These are phyloP conservation scores for Propithecus coquereli DNA, from an alignment of 2,113 vertebrate genomes.

Conservation along the genomic window DNA sequence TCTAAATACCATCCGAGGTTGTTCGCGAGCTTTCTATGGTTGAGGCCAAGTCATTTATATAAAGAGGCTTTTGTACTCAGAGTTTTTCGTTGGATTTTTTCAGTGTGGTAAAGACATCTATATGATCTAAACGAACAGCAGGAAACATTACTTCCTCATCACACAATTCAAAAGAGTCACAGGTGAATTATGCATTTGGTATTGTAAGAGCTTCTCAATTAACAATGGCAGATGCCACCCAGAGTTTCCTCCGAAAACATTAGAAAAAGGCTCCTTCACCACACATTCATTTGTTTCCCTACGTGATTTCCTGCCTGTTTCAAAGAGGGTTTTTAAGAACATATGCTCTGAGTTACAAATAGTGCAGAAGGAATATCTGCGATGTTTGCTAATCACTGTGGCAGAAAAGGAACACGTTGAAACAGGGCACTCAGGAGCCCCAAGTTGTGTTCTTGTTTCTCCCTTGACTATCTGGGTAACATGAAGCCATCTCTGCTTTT, in stretches of 20 bases:
- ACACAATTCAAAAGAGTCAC: constrained; percentile 63
- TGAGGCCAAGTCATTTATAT: constrained; percentile 47
- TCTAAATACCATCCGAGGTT: constrained; percentile 51
- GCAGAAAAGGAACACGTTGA: background rate
- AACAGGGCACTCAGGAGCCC: constrained; percentile 21
- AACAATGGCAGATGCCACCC: constrained; percentile 69
- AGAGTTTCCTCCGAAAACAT: constrained; percentile 51
- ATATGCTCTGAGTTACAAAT: constrained; percentile 25
- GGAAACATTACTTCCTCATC: constrained; percentile 69
- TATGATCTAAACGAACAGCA: constrained; percentile 63
- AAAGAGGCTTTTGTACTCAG: constrained; percentile 65
- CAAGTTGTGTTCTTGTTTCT: constrained; percentile 21
- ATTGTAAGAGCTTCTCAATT: constrained; percentile 62
- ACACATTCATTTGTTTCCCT: background rate
- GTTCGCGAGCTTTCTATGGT: background rate
- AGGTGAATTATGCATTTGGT: constrained; percentile 70
- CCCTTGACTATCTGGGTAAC: background rate
- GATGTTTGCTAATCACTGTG: background rate
- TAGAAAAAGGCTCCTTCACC: constrained; percentile 8
- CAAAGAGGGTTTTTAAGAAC: constrained; percentile 42
- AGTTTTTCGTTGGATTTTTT: constrained; percentile 31
- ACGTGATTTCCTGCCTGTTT: background rate
- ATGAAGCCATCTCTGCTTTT: background rate
- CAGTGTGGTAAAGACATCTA: constrained; percentile 60
- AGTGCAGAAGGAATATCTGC: constrained; percentile 8